Evolutionary conservation across 2,797 vertebrate species (phyloP).

Genomic region (Phrynocephalus forsythii): DNA sequence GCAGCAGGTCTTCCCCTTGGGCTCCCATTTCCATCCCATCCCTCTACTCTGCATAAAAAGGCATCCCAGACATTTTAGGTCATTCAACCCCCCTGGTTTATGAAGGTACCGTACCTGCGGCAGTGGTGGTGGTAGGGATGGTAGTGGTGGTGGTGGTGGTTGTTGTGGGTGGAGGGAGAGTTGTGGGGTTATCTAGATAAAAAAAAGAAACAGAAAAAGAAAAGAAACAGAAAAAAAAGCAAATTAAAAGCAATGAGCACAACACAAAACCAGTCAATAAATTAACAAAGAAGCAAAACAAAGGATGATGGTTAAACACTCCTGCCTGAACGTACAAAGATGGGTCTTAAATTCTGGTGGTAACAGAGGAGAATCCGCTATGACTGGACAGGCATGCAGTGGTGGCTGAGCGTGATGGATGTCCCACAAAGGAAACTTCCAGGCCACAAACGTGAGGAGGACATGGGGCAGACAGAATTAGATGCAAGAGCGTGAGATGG

Average conservation of each 20-base stretch:
- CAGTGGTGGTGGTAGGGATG: conserved; percentile 91
- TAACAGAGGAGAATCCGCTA: background rate
- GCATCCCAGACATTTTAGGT: conserved; percentile 76
- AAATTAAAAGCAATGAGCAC: conserved; percentile 83
- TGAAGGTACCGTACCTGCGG: conserved; percentile 96
- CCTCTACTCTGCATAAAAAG: conserved; percentile 56
- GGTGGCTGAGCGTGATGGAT: conserved; percentile 25
- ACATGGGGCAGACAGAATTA: conserved; percentile 50
- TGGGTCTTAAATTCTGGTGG: background rate
- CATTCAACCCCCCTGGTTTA: conserved; percentile 76
- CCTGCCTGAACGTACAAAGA: no score
- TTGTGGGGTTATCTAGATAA: conserved; percentile 99
- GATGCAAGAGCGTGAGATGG: conserved; percentile 64
- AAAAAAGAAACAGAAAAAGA: conserved; percentile 89
- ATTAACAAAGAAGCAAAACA: conserved; percentile 73
- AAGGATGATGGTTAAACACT: conserved; percentile 44
- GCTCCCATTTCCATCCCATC: background rate
- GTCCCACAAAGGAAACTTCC: conserved; percentile 43
- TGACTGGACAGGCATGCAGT: no score
- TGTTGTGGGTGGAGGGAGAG: conserved; percentile 97
- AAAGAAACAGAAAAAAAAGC: conserved; percentile 74
- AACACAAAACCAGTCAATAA: conserved; percentile 79
- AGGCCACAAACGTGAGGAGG: conserved; percentile 33
- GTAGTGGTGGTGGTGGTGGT: conserved; percentile 80
- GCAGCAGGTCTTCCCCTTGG: conserved; percentile 18